phyloP scores from a whole-genome alignment of 2,888 invertebrate genomes.

The Frankliniella intonsa region DNA sequence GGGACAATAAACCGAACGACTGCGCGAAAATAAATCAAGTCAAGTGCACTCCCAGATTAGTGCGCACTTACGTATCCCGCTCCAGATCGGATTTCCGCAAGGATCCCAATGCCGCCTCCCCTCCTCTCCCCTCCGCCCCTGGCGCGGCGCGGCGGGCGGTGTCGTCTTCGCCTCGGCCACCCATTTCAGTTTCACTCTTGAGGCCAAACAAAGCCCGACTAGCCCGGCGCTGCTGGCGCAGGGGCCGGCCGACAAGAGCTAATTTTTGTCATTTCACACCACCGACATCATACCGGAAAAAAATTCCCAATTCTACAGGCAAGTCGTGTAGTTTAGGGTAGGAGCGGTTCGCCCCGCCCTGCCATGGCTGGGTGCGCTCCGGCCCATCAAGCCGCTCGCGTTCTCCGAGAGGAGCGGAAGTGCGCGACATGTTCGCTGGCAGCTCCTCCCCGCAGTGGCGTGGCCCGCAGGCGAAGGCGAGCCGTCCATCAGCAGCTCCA shows the following conservation, averaged over 20 bases:
- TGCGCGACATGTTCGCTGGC: too few relatives aligned
- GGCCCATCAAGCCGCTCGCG: too few relatives aligned
- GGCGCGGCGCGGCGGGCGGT: background rate
- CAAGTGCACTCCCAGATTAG: conserved; percentile 10
- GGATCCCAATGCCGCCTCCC: background rate
- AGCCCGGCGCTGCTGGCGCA: background rate
- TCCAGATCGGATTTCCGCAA: conserved; percentile 10
- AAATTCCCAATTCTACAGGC: too few relatives aligned
- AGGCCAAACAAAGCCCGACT: background rate
- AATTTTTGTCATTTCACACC: too few relatives aligned
- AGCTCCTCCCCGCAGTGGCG: too few relatives aligned
- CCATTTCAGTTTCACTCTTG: background rate
- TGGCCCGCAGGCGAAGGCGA: too few relatives aligned
- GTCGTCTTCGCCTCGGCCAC: background rate
- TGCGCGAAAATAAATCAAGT: conserved; percentile 10
- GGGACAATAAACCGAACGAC: conserved; percentile 1
- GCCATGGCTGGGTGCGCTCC: too few relatives aligned
- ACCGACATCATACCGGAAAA: too few relatives aligned
- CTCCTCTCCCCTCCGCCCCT: background rate
- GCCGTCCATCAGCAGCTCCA: background rate
- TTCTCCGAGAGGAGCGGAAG: too few relatives aligned
- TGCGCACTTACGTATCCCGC: conserved; percentile 1
- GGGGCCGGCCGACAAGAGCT: too few relatives aligned
- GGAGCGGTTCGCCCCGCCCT: too few relatives aligned
- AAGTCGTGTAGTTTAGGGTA: too few relatives aligned